Percentiles rank a stretch among this genome's conserved stretches.
These are phyloP conservation scores for Ophioderma brevispina DNA, from an alignment of 35 echinoderm and acorn worm species.

Conservation along the genomic window DNA sequence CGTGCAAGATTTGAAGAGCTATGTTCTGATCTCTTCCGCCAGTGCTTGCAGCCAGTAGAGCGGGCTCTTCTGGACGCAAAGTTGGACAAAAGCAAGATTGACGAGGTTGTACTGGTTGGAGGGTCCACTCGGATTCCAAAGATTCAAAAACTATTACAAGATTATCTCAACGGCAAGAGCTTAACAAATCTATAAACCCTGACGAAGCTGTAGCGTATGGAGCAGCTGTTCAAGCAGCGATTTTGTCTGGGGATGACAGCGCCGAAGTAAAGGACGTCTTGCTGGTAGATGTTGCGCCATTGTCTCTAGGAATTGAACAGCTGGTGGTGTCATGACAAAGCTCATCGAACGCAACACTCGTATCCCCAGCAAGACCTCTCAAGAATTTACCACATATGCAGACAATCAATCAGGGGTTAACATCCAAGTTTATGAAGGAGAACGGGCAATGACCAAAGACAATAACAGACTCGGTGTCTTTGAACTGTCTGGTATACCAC, in stretches of 20 bases:
- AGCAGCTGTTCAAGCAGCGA: conserved; percentile 68
- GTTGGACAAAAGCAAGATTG: conserved; percentile 58
- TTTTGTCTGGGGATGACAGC: conserved; percentile 63
- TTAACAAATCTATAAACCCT: conserved; percentile 59
- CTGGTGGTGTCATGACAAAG: conserved; percentile 50
- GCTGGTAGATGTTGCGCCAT: conserved; percentile 37
- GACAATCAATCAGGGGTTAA: conserved; percentile 45
- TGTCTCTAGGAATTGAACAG: conserved; percentile 68
- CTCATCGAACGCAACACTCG: conserved; percentile 56
- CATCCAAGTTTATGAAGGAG: conserved; percentile 69
- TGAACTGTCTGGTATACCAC: conserved; percentile 57
- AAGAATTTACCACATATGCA: conserved; percentile 59
- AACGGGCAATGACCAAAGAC: conserved; percentile 69
- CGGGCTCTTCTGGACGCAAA: conserved; percentile 67
- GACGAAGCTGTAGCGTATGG: conserved; percentile 86
- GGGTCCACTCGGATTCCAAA: conserved; percentile 84
- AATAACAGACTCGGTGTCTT: conserved; percentile 62
- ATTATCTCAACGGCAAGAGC: conserved; percentile 61
- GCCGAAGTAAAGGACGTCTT: too few species aligned
- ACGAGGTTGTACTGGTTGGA: conserved; percentile 78
- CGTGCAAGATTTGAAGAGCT: conserved; percentile 74
- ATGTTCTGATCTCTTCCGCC: conserved; percentile 58
- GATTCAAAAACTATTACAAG: conserved; percentile 71
- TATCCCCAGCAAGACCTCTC: conserved; percentile 56
- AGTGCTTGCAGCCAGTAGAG: conserved; percentile 69